These are phyloP conservation scores for Phenganax subtilis DNA, from an alignment of 92 coral and sea anemone species.

Conservation along the genomic window DNA sequence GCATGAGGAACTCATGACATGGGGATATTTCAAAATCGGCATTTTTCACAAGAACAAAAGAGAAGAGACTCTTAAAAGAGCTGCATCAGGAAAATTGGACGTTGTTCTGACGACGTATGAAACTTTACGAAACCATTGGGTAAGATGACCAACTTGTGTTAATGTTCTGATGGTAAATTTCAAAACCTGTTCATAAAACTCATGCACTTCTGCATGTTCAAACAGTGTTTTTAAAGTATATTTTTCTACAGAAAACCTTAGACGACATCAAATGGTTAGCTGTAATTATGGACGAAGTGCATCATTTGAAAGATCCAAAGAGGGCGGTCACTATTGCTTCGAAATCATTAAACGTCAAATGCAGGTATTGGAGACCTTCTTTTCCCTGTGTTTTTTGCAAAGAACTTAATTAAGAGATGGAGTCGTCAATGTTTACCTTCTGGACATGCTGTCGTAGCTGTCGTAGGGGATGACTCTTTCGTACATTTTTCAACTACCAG, in stretches of 20 bases:
- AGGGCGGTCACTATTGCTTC: conserved; percentile 80
- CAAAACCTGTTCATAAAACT: too few relatives aligned
- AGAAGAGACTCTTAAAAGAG: conserved; percentile 68
- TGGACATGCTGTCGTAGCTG: too few relatives aligned
- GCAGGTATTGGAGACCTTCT: conserved; percentile 51
- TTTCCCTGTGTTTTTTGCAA: not conserved
- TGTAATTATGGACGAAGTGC: conserved; percentile 93
- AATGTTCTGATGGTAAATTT: too few relatives aligned
- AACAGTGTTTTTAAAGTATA: not conserved
- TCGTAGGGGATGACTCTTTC: too few relatives aligned
- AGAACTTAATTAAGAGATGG: too few relatives aligned
- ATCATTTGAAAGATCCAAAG: conserved; percentile 78
- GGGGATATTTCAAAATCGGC: conserved; percentile 87
- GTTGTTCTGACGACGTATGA: conserved; percentile 90
- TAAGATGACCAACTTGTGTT: conserved; percentile 38
- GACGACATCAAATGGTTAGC: conserved; percentile 77
- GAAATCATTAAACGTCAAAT: conserved; percentile 60
- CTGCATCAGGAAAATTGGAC: conserved; percentile 65
- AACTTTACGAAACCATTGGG: conserved; percentile 80
- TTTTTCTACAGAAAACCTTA: conserved; percentile 54
- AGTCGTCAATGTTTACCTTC: too few relatives aligned
- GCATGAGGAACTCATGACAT: conserved; percentile 85
- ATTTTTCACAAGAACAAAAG: conserved; percentile 70
- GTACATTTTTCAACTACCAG: too few relatives aligned
- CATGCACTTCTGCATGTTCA: not conserved